phyloP scores from a whole-genome alignment of 1,140 invertebrate species.

The Papilio machaon region DNA sequence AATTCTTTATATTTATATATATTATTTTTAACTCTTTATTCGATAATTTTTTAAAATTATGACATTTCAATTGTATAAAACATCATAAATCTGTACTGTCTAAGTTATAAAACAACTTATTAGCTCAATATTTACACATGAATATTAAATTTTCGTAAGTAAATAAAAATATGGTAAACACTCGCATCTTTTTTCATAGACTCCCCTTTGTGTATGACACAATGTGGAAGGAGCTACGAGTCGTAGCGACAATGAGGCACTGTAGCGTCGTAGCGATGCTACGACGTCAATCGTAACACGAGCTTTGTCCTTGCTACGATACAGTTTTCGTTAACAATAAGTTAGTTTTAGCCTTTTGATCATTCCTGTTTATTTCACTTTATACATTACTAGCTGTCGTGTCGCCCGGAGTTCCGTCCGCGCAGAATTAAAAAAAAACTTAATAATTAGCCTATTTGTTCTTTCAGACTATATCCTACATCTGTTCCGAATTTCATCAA shows the following conservation, averaged over 20 bases:
- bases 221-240: slow-evolving; percentile 20
- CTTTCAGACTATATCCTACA: too few relatives aligned
- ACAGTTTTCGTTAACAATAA: slow-evolving; percentile 18
- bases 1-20: too few relatives aligned
- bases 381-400: not conserved
- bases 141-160: not conserved
- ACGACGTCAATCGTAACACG: slow-evolving; percentile 32
- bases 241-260: slow-evolving; percentile 33
- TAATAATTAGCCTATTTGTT: too few relatives aligned
- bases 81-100: not conserved
- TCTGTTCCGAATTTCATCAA: too few relatives aligned
- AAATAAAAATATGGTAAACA: not conserved
- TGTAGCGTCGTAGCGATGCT: slow-evolving; percentile 30
- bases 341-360: not conserved
- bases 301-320: slow-evolving; percentile 21
- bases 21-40: too few relatives aligned
- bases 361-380: not conserved
- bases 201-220: slow-evolving; percentile 5
- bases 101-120: not conserved
- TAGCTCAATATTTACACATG: not conserved
- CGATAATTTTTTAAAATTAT: too few relatives aligned
- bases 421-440: too few relatives aligned
- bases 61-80: too few relatives aligned
- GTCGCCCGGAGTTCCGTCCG: too few relatives aligned
- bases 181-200: slow-evolving; percentile 16